Evolutionary conservation across 2,113 vertebrate genomes (phyloP).

Genomic region (Ammodytes marinus): DNA sequence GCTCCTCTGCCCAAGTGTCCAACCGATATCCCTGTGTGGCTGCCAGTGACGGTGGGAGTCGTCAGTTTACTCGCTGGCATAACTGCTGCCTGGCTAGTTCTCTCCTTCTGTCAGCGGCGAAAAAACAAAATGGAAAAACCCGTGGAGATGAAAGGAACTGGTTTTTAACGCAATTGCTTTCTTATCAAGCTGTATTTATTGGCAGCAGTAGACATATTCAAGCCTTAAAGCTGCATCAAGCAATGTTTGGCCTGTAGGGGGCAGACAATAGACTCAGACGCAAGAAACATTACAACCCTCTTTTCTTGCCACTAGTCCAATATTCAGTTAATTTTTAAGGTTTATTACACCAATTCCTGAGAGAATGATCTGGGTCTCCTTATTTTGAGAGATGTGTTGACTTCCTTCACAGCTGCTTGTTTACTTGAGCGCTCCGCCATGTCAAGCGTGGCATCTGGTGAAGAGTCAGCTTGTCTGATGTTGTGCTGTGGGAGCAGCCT

Average conservation of each 20-base stretch:
- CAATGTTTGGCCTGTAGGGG: not conserved
- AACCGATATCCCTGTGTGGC: slow-evolving; percentile 80
- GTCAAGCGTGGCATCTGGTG: not conserved
- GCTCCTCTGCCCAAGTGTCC: slow-evolving; percentile 10
- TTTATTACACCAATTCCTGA: not conserved
- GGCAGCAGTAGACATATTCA: not conserved
- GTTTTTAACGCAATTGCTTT: slow-evolving; percentile 43
- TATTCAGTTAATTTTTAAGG: not conserved
- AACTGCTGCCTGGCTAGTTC: slow-evolving; percentile 48
- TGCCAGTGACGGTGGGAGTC: slow-evolving; percentile 80
- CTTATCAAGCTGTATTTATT: not conserved
- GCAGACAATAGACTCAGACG: not conserved
- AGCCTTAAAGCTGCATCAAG: not conserved
- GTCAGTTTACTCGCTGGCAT: slow-evolving; percentile 78
- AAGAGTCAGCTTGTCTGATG: not conserved
- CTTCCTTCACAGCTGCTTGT: not conserved
- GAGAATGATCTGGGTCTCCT: not conserved
- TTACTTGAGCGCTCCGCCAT: not conserved
- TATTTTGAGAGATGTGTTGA: not conserved
- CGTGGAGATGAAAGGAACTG: slow-evolving; percentile 42
- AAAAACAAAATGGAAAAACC: slow-evolving; percentile 20
- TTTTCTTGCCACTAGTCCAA: not conserved
- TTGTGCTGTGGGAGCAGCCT: not conserved
- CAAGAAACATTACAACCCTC: not conserved
- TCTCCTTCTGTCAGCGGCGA: slow-evolving; percentile 34